Conservation (phyloP, 2,113 vertebrate species). For the Machaerirhynchus nigripectus region DNA sequence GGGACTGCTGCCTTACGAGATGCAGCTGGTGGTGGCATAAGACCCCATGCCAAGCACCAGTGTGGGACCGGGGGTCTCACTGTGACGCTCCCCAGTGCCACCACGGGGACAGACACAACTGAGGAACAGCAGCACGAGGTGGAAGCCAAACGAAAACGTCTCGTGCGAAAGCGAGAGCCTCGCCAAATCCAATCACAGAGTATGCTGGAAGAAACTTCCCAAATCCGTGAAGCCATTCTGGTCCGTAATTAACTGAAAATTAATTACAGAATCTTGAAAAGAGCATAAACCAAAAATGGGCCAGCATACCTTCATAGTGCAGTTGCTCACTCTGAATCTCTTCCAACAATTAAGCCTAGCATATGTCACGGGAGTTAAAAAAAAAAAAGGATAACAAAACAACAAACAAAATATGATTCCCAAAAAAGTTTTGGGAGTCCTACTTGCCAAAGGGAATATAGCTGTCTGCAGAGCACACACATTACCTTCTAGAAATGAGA, state of each 20-base stretch:
- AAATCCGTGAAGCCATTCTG: background rate
- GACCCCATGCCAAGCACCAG: background rate
- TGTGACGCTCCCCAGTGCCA: accelerated
- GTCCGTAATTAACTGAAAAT: constrained; percentile 48
- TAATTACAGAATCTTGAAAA: constrained; percentile 49
- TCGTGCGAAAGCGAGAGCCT: background rate
- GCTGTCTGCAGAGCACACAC: background rate
- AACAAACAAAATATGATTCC: constrained; percentile 7
- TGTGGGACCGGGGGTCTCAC: background rate
- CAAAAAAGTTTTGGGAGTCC: constrained; percentile 9
- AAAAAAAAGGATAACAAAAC: background rate
- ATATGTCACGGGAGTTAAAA: constrained; percentile 26
- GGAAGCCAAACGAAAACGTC: background rate
- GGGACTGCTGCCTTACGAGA: background rate
- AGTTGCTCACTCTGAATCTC: constrained; percentile 60
- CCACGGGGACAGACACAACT: background rate
- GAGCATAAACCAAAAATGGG: constrained; percentile 53
- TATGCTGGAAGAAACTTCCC: constrained; percentile 1
- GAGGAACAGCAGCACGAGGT: background rate
- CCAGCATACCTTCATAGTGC: constrained; percentile 50
- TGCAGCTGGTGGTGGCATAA: background rate
- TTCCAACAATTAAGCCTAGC: constrained; percentile 62
- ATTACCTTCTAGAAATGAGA: background rate
- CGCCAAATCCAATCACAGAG: background rate
- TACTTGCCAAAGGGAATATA: background rate